Conservation (phyloP, 2,797 vertebrate genomes). For the Hylomyscus alleni region DNA sequence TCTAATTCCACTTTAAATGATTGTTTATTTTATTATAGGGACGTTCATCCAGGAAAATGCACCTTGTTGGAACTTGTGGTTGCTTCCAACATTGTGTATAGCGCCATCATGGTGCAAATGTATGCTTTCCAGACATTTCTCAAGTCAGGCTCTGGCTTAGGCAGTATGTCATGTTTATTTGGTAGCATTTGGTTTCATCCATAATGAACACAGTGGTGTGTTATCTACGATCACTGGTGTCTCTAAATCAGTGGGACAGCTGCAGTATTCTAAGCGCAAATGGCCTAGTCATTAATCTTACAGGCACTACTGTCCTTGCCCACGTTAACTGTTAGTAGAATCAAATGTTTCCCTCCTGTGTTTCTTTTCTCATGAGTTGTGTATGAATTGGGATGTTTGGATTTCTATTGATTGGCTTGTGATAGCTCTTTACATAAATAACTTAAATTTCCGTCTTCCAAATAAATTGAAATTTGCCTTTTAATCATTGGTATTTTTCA, state of each 20-base stretch:
- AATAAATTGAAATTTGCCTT: neutral
- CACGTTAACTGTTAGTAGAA: too few relatives aligned
- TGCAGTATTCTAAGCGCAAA: neutral
- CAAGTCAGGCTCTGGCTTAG: neutral
- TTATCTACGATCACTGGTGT: neutral
- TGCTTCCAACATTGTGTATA: neutral
- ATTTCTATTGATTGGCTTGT: neutral
- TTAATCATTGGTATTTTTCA: neutral
- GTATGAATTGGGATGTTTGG: neutral
- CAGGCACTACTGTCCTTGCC: neutral
- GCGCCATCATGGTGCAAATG: neutral
- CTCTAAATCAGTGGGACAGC: neutral
- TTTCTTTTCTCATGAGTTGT: neutral
- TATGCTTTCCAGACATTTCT: neutral
- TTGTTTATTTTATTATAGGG: neutral
- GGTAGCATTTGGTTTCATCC: neutral
- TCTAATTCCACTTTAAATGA: neutral
- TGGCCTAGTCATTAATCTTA: neutral
- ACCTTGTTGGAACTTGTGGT: neutral
- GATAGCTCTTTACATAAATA: neutral
- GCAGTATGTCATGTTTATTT: neutral
- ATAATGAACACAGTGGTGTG: neutral
- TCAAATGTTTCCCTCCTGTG: too few relatives aligned
- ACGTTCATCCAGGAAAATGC: neutral
- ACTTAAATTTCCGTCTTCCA: neutral